A percentile compares a stretch with the other conserved stretches of the same genome.
phyloP scores from a whole-genome alignment of 2,888 invertebrate genomes.

The Melieria picta region DNA sequence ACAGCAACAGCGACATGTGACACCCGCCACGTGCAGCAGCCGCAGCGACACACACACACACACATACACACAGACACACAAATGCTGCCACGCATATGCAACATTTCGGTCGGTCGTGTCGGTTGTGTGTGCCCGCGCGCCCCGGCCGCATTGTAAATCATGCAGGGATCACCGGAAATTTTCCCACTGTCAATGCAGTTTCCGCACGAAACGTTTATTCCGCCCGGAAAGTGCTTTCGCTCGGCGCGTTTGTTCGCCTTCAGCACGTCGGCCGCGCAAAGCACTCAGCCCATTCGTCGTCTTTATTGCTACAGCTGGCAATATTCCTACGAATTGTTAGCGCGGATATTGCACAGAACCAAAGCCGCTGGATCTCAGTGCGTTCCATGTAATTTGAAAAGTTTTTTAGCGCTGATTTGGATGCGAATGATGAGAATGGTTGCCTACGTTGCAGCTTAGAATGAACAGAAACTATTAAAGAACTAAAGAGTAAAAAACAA shows the following conservation, averaged over 20 bases:
- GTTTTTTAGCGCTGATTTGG: no score
- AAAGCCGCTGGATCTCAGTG: no score
- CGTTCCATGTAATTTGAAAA: no score
- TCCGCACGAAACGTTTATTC: constrained; percentile 46
- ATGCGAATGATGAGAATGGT: no score
- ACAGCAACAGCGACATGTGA: no score
- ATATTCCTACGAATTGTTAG: not conserved
- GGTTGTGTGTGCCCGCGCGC: no score
- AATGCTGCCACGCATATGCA: not conserved
- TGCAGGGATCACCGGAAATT: constrained; percentile 46
- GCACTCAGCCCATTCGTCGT: constrained; percentile 26
- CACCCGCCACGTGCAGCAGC: no score
- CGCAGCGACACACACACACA: no score
- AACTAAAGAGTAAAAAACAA: no score
- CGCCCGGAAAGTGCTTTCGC: constrained; percentile 40
- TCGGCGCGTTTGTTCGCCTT: constrained; percentile 16
- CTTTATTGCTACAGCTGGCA: not conserved
- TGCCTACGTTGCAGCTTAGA: no score
- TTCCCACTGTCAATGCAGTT: constrained; percentile 49
- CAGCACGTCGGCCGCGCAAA: constrained; percentile 1
- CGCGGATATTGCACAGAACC: not conserved
- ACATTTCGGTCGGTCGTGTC: not conserved
- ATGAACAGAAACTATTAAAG: no score
- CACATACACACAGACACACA: no score
- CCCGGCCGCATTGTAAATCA: constrained; percentile 41